Conservation (phyloP, 2,113 vertebrate species). For the Alligator mississippiensis region DNA sequence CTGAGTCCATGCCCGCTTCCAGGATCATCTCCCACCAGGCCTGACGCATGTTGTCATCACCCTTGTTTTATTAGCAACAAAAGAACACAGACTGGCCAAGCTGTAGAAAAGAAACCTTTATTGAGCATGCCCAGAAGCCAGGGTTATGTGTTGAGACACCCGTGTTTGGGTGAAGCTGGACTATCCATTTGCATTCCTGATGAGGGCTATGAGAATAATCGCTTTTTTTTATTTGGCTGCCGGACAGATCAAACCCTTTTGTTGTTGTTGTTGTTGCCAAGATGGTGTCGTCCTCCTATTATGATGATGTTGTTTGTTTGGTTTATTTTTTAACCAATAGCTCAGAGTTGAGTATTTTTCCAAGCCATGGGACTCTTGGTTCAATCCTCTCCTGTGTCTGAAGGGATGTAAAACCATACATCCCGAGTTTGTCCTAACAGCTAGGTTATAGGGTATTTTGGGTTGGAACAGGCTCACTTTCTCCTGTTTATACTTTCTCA, state of each 20-base stretch:
- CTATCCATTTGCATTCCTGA: neutral
- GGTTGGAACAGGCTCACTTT: neutral
- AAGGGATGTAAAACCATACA: neutral
- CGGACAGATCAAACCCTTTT: neutral
- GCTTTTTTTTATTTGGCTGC: neutral
- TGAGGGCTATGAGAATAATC: neutral
- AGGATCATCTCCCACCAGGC: constrained; percentile 38
- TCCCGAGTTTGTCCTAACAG: neutral
- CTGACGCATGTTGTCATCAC: neutral
- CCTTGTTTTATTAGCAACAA: constrained; percentile 7
- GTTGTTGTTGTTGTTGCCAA: too few relatives aligned
- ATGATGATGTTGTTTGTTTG: too few relatives aligned
- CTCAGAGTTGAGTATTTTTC: neutral
- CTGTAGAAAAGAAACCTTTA: neutral
- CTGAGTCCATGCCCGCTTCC: fast-evolving
- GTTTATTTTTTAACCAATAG: neutral
- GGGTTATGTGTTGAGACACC: neutral
- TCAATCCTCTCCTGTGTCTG: neutral
- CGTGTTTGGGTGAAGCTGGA: fast-evolving
- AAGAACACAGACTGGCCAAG: neutral
- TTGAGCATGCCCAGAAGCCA: fast-evolving
- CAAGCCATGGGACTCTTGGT: neutral
- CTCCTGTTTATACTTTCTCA: neutral
- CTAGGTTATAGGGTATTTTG: neutral
- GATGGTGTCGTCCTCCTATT: too few relatives aligned